These are phyloP conservation scores for Corapipo altera DNA, from an alignment of 2,113 vertebrate species.

Conservation along the genomic window DNA sequence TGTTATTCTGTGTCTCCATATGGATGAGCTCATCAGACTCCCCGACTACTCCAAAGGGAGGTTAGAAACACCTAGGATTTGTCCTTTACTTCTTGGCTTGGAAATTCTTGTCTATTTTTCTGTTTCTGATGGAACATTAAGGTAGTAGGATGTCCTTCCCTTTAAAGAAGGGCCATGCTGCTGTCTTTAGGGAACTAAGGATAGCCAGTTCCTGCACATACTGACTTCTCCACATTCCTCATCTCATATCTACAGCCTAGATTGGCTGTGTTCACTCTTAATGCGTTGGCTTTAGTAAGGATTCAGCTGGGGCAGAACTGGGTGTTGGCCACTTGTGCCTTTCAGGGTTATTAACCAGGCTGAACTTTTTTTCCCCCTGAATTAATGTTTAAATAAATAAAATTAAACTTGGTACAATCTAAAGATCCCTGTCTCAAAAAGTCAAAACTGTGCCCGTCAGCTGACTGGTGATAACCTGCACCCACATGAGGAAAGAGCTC, in stretches of 20 bases:
- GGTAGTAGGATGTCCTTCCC: background rate
- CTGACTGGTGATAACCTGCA: background rate
- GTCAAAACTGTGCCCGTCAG: background rate
- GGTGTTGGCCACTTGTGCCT: background rate
- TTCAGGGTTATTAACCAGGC: background rate
- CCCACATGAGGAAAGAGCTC: background rate
- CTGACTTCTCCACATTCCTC: background rate
- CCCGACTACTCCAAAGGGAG: background rate
- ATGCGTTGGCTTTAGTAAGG: background rate
- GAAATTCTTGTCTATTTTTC: background rate
- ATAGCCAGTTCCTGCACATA: rapidly evolving
- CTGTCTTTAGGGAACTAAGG: background rate
- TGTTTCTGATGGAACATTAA: background rate
- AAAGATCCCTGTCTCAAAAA: background rate
- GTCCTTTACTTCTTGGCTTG: background rate
- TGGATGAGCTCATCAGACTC: background rate
- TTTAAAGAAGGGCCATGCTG: background rate
- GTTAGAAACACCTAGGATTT: background rate
- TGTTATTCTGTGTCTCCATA: background rate
- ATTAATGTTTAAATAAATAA: background rate
- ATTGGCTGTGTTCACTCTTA: background rate
- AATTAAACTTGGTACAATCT: background rate
- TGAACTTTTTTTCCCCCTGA: background rate
- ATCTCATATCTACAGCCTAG: background rate
- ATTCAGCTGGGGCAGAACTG: background rate